These are phyloP conservation scores for Plebejus argus DNA, from an alignment of 2,888 invertebrate genomes.

Conservation along the genomic window DNA sequence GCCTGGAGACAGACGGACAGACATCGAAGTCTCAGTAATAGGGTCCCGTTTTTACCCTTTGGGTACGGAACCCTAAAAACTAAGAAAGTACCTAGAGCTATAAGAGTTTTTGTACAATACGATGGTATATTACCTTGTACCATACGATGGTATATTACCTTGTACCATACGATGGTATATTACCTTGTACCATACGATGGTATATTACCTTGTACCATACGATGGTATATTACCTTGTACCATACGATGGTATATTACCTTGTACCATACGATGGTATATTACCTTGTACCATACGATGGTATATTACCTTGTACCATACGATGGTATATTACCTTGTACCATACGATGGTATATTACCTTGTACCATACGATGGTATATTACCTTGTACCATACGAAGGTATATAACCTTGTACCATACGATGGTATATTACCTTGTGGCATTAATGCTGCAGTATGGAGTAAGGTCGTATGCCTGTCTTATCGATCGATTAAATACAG, in stretches of 20 bases:
- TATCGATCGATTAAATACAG: neutral
- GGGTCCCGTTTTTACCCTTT: no score
- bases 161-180: neutral
- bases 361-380: neutral
- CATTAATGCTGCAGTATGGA: neutral
- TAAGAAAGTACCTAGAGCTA: no score
- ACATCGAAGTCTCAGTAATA: no score
- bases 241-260: no score
- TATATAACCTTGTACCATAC: no score
- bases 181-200: neutral
- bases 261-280: neutral
- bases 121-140: neutral
- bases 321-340: neutral
- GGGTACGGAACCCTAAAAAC: no score
- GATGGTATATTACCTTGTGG: neutral
- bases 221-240: neutral
- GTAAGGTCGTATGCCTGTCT: neutral
- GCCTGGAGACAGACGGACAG: no score
- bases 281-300: neutral
- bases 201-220: neutral
- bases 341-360: no score
- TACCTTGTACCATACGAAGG: no score
- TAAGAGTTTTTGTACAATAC: no score
- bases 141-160: no score
- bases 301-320: neutral